These are phyloP conservation scores for Ceraclea dissimilis DNA, from an alignment of 2,888 invertebrate genomes.

Conservation along the genomic window DNA sequence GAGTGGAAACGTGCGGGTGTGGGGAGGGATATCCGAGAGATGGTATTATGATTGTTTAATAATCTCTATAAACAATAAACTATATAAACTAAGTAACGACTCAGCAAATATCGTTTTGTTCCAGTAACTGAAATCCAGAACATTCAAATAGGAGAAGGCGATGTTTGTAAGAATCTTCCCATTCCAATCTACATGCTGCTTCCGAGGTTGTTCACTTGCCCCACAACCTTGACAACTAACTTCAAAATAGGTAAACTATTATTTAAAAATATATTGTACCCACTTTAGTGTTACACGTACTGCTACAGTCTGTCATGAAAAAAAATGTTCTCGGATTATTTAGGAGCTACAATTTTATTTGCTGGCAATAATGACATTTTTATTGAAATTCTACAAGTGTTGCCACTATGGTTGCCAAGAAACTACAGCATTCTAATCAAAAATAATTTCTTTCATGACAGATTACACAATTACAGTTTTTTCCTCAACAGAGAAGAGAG, in stretches of 20 bases:
- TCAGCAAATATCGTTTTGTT: too few species aligned
- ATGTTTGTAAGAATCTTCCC: conserved; percentile 70
- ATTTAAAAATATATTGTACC: too few species aligned
- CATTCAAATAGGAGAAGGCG: conserved; percentile 93
- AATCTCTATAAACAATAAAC: too few species aligned
- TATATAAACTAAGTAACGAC: too few species aligned
- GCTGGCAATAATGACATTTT: too few species aligned
- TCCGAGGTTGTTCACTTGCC: conserved; percentile 91
- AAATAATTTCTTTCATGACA: too few species aligned
- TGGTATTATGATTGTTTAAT: conserved; percentile 50
- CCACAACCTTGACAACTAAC: conserved; percentile 80
- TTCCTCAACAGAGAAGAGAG: too few species aligned
- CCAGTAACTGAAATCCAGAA: conserved; percentile 96
- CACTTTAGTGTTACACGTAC: too few species aligned
- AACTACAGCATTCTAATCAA: neutral
- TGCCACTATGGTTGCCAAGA: neutral
- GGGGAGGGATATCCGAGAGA: conserved; percentile 88
- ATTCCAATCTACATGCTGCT: conserved; percentile 94
- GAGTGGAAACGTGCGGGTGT: conserved; percentile 93
- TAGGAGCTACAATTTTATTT: too few species aligned
- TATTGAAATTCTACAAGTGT: too few species aligned
- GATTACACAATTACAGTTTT: too few species aligned
- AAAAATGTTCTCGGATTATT: too few species aligned
- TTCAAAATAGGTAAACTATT: conserved; percentile 78
- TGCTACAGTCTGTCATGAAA: neutral